Conservation (phyloP, 2,888 invertebrate species). For the Ischnura elegans region DNA sequence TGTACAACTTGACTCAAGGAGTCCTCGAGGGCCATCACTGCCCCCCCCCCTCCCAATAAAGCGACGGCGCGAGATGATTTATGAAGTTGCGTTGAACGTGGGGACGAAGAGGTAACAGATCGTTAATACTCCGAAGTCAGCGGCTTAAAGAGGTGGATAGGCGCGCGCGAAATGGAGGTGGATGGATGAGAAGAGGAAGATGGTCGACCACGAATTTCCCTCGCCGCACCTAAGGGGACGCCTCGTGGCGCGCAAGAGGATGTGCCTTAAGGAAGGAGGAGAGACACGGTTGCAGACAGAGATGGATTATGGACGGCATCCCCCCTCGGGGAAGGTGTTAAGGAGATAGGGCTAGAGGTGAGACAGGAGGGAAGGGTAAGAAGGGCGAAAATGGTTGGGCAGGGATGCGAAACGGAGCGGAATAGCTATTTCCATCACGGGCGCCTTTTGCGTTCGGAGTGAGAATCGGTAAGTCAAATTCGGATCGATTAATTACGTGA, state of each 20-base stretch:
- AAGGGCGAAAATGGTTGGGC: neutral
- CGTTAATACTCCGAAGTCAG: neutral
- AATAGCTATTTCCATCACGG: neutral
- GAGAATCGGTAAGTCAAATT: too few relatives aligned
- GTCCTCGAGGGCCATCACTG: too few relatives aligned
- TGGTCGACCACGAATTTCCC: constrained; percentile 1
- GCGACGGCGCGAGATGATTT: neutral
- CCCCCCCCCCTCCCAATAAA: neutral
- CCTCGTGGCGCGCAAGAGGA: neutral
- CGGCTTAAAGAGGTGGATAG: neutral
- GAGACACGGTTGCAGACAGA: neutral
- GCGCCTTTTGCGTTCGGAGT: too few relatives aligned
- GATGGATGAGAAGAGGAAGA: neutral
- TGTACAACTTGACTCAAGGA: too few relatives aligned
- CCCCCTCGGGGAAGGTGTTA: neutral
- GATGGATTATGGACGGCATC: constrained; percentile 13
- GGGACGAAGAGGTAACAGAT: constrained; percentile 11
- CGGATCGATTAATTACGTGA: too few relatives aligned
- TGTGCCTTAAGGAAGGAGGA: neutral
- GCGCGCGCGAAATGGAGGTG: neutral
- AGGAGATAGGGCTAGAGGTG: neutral
- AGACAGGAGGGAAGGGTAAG: neutral
- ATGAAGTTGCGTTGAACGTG: neutral
- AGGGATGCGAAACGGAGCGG: neutral
- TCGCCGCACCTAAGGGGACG: neutral